These are phyloP conservation scores for Jaculus jaculus DNA, from an alignment of 2,113 vertebrate genomes.

Conservation along the genomic window DNA sequence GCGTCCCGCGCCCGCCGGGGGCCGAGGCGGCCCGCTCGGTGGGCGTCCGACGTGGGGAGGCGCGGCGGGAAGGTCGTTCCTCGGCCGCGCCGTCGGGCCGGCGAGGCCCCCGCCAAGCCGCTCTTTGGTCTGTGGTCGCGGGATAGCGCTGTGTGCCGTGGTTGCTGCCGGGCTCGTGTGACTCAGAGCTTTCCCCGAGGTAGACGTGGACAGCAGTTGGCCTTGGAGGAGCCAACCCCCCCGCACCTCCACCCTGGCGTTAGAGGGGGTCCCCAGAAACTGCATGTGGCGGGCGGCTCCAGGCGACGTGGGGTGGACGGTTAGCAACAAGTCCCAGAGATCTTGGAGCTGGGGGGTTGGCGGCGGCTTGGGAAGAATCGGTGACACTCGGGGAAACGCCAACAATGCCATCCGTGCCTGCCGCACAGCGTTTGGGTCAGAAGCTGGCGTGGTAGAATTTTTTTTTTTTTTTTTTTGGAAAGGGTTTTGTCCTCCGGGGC, in stretches of 20 bases:
- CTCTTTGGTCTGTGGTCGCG: constrained; percentile 35
- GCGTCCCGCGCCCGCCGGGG: background rate
- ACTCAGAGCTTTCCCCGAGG: constrained; percentile 67
- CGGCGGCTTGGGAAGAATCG: background rate
- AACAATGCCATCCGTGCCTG: constrained; percentile 27
- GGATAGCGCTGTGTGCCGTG: constrained; percentile 66
- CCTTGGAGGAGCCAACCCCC: constrained; percentile 56
- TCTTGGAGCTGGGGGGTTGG: background rate
- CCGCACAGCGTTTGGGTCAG: constrained; percentile 38
- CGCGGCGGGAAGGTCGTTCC: background rate
- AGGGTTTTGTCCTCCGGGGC: constrained; percentile 40
- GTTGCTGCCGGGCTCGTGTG: constrained; percentile 55
- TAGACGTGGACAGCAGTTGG: background rate
- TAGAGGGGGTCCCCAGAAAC: background rate
- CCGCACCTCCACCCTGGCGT: background rate
- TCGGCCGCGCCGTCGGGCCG: constrained; percentile 49
- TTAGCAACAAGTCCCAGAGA: too few relatives aligned
- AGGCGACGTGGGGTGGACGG: background rate
- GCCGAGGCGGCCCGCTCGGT: background rate
- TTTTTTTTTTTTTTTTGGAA: background rate
- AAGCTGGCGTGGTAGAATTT: constrained; percentile 23
- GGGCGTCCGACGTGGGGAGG: background rate
- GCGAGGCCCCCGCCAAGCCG: constrained; percentile 27
- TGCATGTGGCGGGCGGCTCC: too few relatives aligned
- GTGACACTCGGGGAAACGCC: constrained; percentile 44